A percentile compares a stretch with the other conserved stretches of the same genome.
These are phyloP conservation scores for Diabrotica virgifera DNA, from an alignment of 1,140 invertebrate genomes.

Conservation along the genomic window DNA sequence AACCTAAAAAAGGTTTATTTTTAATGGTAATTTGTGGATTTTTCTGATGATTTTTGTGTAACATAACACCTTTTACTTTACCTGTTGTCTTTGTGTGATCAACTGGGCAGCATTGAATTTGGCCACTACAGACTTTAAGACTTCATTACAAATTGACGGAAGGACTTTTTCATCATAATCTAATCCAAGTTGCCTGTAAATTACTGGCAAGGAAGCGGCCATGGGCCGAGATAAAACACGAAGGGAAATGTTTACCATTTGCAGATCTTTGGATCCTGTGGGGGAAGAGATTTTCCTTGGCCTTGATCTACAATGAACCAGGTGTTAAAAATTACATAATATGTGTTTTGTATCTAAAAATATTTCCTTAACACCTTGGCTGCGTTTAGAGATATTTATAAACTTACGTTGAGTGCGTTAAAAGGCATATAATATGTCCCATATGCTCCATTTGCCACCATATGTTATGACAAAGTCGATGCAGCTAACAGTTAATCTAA, in stretches of 20 bases:
- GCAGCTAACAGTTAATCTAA: too few species aligned
- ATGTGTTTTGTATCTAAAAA: too few species aligned
- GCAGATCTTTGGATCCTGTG: conserved; percentile 97
- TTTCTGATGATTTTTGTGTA: conserved; percentile 94
- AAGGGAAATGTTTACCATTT: conserved; percentile 99
- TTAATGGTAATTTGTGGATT: background rate
- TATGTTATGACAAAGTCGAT: too few species aligned
- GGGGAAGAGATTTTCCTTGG: conserved; percentile 96
- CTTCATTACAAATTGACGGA: conserved; percentile 99
- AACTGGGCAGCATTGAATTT: conserved; percentile 99
- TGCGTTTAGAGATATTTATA: too few species aligned
- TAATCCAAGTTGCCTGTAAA: conserved; percentile 86
- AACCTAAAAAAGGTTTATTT: conserved; percentile 53
- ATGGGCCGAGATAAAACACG: conserved; percentile 94
- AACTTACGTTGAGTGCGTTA: too few species aligned
- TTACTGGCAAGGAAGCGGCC: conserved; percentile 69
- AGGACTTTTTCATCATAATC: conserved; percentile 91
- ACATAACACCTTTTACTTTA: conserved; percentile 52
- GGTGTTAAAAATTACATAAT: too few species aligned
- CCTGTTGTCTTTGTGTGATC: conserved; percentile 97
- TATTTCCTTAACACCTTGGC: too few species aligned
- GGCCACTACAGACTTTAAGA: conserved; percentile 97
- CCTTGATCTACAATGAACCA: conserved; percentile 58
- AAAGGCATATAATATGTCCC: too few species aligned
- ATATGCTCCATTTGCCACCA: too few species aligned